Base-by-base conservation (phyloP, 1,140 invertebrate genomes). In the Anoplolepis gracilipes region DNA sequence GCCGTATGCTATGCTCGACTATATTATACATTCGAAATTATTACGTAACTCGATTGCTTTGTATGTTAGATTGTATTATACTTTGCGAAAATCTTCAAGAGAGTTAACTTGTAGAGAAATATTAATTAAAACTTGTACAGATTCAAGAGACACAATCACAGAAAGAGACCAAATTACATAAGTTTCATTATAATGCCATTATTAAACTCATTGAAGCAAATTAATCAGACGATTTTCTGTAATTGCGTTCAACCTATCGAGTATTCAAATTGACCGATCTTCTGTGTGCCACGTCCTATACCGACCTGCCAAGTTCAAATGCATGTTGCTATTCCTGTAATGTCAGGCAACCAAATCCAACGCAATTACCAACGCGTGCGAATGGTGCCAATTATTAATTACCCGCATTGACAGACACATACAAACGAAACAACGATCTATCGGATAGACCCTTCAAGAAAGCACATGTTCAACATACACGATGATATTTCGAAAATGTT, bases 371-470 rank as follows among this genome's bases (percentile, higher is more conserved):
- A 69, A 46, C 25, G 19, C 16, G 53, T 46, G 25, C 30, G 16
- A 19, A 33, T 25, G 55, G 19, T 59, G 28, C 53, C 39, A 82
- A 73, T 82, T 82, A 73, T 73, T 82, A 82, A 82, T 82, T 61
- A 73, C 11, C 4, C 3, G 11, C 25, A 61, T n/a, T 59, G 28
- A 59, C 28, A 55, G 33, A 42, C 64, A 25, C 46, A 13, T 25
- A 39, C 36, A 59, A 8, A 39, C 22, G 78, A 82, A 81, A 42
- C 25, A 46, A 36, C 30, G n/a, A 65, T 70, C 19, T 42, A 42
- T 13, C 65, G 67, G 13, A 30, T 2, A 61, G 33, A 70, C 7
- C 11, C 22, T 81, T 70, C 13, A 36, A 70, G 53, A 59, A 39
- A 59, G 55, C 25, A 30, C 36, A 19, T 57, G 22, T 19, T 72